Base-by-base conservation (phyloP, 2,113 vertebrate genomes). In the Cololabis saira region DNA sequence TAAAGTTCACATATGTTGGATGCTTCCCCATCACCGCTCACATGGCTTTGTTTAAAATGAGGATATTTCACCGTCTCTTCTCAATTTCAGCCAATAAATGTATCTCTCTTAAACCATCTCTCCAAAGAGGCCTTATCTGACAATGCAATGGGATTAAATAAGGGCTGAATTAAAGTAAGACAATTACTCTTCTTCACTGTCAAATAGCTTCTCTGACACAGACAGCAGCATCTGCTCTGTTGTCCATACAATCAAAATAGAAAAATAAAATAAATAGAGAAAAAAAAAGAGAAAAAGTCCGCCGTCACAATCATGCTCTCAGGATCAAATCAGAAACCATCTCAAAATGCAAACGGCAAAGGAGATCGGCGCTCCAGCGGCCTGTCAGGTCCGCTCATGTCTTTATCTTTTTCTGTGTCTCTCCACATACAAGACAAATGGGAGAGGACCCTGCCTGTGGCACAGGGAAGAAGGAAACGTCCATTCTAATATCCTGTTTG, bases 401-500 rank as follows among this genome's bases (percentile, higher is more conserved):
- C 88, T 91, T 90, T 89, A 91, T 91, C 86, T 90, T 81, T 84
- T 51, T 71, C 56, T 27, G 53, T 54, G 78, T 85, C 82, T 84
- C 62, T 84, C 71, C 67, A 50, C 63, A 63, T 61, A 63, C 68
- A 80, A 85, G 80, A 75, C 82, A 76, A 86, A 82, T 83, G 80
- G 80, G 60, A 70, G 63, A 78, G 59, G 71, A 80, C 60, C 71
- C 71, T 68, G 82, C 68, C 83, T 62, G 74, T 89, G 84, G 80
- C 76, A 71, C 61, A 74, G 9, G 69, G 73, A 79, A 82, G 76
- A 83, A 83, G 82, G 84, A 90, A 88, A 84, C 72, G 85, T 91
- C 87, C 81, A 86, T 88, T 84, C 76, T 85, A 91, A 90, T 91
- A 90, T 91, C 90, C 90, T 91, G 88, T 90, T 82, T 89, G 74